These are phyloP conservation scores for Leucozona laternaria DNA, from an alignment of 2,888 invertebrate genomes.

Conservation along the genomic window DNA sequence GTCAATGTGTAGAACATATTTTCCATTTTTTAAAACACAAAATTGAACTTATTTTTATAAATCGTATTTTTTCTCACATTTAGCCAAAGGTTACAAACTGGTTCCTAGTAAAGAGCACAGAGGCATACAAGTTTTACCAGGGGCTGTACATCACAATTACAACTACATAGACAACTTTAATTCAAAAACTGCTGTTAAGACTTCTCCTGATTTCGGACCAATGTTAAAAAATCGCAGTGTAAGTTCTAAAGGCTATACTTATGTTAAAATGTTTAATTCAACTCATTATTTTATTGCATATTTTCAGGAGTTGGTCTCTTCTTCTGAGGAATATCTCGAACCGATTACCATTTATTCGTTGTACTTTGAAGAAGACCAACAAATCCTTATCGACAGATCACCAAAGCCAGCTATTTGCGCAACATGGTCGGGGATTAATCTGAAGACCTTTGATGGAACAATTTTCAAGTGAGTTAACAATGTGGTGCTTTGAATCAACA, in stretches of 20 bases:
- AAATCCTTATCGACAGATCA: conserved; percentile 79
- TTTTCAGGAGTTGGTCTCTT: conserved; percentile 77
- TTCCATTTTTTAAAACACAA: too few relatives aligned
- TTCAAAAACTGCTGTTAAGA: neutral
- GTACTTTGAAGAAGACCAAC: conserved; percentile 79
- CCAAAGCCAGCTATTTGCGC: conserved; percentile 90
- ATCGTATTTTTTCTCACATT: neutral
- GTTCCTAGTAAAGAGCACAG: neutral
- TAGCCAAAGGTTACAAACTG: neutral
- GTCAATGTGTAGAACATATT: too few relatives aligned
- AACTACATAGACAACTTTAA: neutral
- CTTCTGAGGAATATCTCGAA: conserved; percentile 80
- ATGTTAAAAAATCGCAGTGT: neutral
- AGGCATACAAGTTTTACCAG: neutral
- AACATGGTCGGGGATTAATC: conserved; percentile 92
- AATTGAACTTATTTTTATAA: neutral
- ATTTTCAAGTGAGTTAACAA: conserved; percentile 86
- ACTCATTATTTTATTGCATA: neutral
- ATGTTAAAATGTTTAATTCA: too few relatives aligned
- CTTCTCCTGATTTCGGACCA: neutral
- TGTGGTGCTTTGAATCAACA: neutral
- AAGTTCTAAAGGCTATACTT: neutral
- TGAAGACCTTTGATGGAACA: conserved; percentile 93
- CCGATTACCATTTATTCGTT: conserved; percentile 79
- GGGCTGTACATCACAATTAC: neutral